A percentile compares a stretch with the other conserved stretches of the same genome.
These are phyloP conservation scores for Penaeus indicus DNA, from an alignment of 1,140 invertebrate species.

Conservation along the genomic window DNA sequence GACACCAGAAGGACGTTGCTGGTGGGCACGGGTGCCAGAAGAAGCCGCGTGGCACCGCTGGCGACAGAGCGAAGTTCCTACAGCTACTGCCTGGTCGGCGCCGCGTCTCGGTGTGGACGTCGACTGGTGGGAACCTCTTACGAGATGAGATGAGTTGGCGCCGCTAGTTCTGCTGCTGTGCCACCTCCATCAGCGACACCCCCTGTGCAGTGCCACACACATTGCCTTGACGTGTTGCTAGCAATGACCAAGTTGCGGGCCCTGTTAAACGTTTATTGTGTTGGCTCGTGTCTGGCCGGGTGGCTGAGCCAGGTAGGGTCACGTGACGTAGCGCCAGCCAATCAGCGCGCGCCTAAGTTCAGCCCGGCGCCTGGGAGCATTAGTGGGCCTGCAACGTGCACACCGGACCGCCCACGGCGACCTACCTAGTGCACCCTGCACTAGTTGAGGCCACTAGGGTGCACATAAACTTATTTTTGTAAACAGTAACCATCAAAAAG, in stretches of 20 bases:
- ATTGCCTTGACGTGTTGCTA: conserved; percentile 64
- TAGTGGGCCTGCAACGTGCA: conserved; percentile 59
- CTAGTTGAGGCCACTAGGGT: neutral
- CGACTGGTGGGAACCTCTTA: conserved; percentile 32
- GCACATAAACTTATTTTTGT: neutral
- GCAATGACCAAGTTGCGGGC: conserved; percentile 64
- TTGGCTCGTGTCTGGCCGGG: conserved; percentile 62
- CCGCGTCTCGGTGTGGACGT: conserved; percentile 50
- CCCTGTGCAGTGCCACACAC: conserved; percentile 61
- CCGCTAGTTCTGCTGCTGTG: conserved; percentile 37
- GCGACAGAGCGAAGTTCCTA: conserved; percentile 55
- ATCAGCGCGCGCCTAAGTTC: conserved; percentile 55
- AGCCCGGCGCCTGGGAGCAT: conserved; percentile 61
- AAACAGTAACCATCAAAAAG: neutral
- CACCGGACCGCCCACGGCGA: conserved; percentile 60
- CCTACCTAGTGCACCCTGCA: conserved; percentile 52
- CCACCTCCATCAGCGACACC: conserved; percentile 51
- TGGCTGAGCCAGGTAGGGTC: conserved; percentile 63
- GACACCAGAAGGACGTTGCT: conserved; percentile 18
- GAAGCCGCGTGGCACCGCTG: conserved; percentile 55
- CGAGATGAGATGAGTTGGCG: conserved; percentile 46
- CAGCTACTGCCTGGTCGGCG: conserved; percentile 56
- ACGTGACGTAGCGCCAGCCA: conserved; percentile 61
- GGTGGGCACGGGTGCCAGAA: conserved; percentile 43
- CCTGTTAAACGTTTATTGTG: conserved; percentile 64